phyloP scores from a whole-genome alignment of 2,113 vertebrate genomes.

The Solea senegalensis region DNA sequence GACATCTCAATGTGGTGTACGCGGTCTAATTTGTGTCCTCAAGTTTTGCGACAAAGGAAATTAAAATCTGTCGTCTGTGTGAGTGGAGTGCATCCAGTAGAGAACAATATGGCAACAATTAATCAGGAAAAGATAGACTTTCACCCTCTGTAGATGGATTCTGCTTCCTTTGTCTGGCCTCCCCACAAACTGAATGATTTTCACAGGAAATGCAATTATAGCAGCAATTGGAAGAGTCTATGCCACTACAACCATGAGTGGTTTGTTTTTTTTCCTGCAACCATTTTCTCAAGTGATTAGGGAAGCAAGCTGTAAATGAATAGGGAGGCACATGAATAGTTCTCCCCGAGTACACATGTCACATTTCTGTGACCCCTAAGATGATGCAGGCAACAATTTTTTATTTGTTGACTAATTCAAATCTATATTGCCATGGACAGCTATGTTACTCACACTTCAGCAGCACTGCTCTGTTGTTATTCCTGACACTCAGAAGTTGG shows the following conservation, averaged over 20 bases:
- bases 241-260: constrained; percentile 70
- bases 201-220: constrained; percentile 78
- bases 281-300: constrained; percentile 79
- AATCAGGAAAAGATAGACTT: constrained; percentile 71
- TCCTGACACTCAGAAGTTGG: constrained; percentile 14
- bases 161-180: constrained; percentile 58
- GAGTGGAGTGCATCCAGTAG: constrained; percentile 68
- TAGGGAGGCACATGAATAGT: constrained; percentile 66
- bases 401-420: constrained; percentile 45
- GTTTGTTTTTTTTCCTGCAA: constrained; percentile 68
- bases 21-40: constrained; percentile 27
- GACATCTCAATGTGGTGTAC: constrained; percentile 31
- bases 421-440: constrained; percentile 33
- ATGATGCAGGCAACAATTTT: constrained; percentile 44
- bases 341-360: constrained; percentile 55
- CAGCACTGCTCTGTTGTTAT: constrained; percentile 31
- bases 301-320: constrained; percentile 71
- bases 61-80: constrained; percentile 66
- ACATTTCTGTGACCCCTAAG: constrained; percentile 57
- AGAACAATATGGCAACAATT: constrained; percentile 76
- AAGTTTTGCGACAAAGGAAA: constrained; percentile 49
- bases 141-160: constrained; percentile 57
- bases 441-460: constrained; percentile 34
- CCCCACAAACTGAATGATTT: constrained; percentile 63
- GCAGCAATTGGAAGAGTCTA: constrained; percentile 57